These are phyloP conservation scores for Erithacus rubecula DNA, from an alignment of 2,797 vertebrate species.

Conservation along the genomic window DNA sequence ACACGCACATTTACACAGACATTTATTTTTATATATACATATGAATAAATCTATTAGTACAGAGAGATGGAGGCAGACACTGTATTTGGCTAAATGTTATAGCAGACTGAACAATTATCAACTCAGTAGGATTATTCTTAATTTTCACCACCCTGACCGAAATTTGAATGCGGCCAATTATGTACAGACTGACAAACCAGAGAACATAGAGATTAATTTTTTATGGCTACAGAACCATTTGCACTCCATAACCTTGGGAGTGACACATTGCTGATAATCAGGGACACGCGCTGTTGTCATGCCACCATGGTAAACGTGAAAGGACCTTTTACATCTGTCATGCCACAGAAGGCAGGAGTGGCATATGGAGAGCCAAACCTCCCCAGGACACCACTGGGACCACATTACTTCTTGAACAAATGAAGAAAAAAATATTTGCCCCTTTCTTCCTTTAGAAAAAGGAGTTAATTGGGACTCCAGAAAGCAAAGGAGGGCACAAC, in stretches of 20 bases:
- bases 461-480: background rate
- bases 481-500: background rate
- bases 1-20: background rate
- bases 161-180: background rate
- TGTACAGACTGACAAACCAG: conserved; percentile 15
- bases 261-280: background rate
- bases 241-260: conserved; percentile 47
- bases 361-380: background rate
- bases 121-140: conserved; percentile 33
- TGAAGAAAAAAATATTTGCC: background rate
- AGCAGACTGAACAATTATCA: background rate
- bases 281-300: background rate
- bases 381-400: background rate
- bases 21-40: background rate
- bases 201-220: conserved; percentile 59
- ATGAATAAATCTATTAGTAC: background rate
- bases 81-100: background rate
- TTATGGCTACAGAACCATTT: conserved; percentile 26
- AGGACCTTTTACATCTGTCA: conserved; percentile 38
- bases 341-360: background rate
- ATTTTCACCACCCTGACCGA: background rate
- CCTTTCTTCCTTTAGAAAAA: background rate
- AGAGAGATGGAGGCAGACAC: background rate
- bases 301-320: background rate
- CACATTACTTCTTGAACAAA: background rate